Base-by-base conservation (phyloP, 1,140 invertebrate species). In the Anastatus disparis region DNA sequence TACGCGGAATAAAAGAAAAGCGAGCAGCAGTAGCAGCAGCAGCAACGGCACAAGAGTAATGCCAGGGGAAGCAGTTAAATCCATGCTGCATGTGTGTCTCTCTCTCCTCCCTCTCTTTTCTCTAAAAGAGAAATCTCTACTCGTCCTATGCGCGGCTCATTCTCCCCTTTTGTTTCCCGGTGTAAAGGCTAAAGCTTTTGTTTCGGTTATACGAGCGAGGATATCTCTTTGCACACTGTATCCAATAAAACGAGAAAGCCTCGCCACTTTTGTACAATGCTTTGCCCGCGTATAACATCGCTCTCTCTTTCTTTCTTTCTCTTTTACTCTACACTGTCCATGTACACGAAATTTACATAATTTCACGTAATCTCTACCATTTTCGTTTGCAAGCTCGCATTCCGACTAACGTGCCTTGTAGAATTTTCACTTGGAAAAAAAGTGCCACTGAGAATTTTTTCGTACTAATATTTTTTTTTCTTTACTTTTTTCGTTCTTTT, bases 191-290 rank as follows among this genome's bases (percentile, higher is more conserved):
- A 75, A n/a, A 82, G 82, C 84, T 85, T 86, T 86, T 86, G 84
- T 86, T 83, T 85, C 84, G 76, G 76, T 82, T 83, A 80, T 82
- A 83, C 80, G 81, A 82, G 66, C 82, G 79, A 80, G 79, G 75
- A 48, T 62, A 24, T 55, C 58, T 53, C 69, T n/a, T n/a, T n/a
- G 12, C 77, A 73, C 78, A 69, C 63, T 68, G n/a, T n/a, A 79
- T 76, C 83, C 80, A 83, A 85, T 85, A 86, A 85, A 86, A 86
- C 79, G 81, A 84, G n/a, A n/a, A 85, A 85, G 85, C 83, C 79
- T 72, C 76, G 72, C 73, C 76, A 27, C 31, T 61, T 76, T 75
- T 76, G 71, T 76, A 85, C 84, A 85, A 84, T 85, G 79, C 80
- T n/a, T n/a, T n/a, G n/a, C n/a, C n/a, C n/a, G n/a, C n/a, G n/a